Percentiles rank a stretch among this genome's conserved stretches.
phyloP scores from a whole-genome alignment of 2,797 vertebrate species.

The Alosa sapidissima region DNA sequence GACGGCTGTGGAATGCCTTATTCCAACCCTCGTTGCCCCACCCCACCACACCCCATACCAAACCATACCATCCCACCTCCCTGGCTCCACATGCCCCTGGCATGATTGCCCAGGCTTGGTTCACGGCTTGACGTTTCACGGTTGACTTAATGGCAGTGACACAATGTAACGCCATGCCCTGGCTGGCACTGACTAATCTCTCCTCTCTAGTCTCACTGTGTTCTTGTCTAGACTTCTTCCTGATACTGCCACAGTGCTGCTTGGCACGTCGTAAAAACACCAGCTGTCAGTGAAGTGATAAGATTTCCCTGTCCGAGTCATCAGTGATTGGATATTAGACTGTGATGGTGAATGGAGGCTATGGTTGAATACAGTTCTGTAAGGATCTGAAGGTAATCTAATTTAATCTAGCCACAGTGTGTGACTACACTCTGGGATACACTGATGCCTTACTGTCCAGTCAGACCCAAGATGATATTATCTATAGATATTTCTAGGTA shows the following conservation, averaged over 20 bases:
- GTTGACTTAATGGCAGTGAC: constrained; percentile 1
- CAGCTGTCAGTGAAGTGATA: constrained; percentile 44
- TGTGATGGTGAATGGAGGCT: neutral
- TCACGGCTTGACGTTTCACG: constrained; percentile 18
- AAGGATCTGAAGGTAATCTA: neutral
- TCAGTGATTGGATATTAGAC: neutral
- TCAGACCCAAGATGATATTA: neutral
- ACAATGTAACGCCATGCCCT: constrained; percentile 16
- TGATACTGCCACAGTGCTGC: neutral
- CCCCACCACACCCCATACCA: neutral
- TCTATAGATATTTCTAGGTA: neutral
- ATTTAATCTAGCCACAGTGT: neutral
- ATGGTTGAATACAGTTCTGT: neutral
- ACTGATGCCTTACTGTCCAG: neutral
- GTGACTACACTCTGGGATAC: neutral
- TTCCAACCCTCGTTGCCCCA: neutral
- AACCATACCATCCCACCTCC: neutral
- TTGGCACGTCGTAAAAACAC: constrained; percentile 29
- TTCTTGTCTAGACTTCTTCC: constrained; percentile 43
- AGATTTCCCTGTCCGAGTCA: constrained; percentile 14
- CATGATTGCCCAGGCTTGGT: neutral
- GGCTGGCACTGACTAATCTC: constrained; percentile 35
- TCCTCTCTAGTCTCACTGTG: neutral
- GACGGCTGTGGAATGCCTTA: constrained; percentile 2
- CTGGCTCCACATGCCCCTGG: neutral